Evolutionary conservation across 2,113 vertebrate species (phyloP).

Genomic region (Illadopsis cleaveri): DNA sequence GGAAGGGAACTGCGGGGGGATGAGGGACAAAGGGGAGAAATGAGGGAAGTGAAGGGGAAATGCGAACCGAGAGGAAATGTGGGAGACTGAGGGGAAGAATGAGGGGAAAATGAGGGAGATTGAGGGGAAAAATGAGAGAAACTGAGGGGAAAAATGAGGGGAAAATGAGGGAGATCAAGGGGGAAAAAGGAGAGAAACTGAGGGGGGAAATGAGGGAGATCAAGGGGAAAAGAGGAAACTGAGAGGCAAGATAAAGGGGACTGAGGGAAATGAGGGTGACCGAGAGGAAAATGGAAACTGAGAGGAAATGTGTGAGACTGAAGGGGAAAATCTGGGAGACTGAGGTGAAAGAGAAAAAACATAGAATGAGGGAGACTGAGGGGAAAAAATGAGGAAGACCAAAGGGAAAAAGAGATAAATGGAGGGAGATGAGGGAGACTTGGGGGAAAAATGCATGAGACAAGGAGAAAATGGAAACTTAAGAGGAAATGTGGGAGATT

Average conservation of each 20-base stretch:
- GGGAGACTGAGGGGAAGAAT: not conserved
- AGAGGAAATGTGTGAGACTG: not conserved
- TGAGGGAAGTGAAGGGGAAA: not conserved
- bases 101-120: not conserved
- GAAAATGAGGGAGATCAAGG: not conserved
- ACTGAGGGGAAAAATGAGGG: not conserved
- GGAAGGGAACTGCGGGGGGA: not conserved
- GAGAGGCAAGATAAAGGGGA: not conserved
- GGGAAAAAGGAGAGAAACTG: too few species aligned
- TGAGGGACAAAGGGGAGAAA: not conserved
- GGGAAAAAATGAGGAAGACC: accelerated
- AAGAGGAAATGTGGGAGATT: not conserved
- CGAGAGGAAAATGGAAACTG: not conserved
- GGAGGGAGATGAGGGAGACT: not conserved
- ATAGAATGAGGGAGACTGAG: not conserved
- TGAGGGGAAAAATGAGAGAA: too few species aligned
- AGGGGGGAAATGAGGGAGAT: not conserved
- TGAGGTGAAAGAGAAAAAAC: not conserved
- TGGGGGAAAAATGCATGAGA: accelerated
- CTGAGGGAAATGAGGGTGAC: not conserved
- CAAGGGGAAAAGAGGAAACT: not conserved
- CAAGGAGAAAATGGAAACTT: not conserved
- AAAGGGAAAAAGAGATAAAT: not conserved
- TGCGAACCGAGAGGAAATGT: not conserved
- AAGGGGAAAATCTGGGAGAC: not conserved